Percentiles rank a stretch among this genome's conserved stretches.
Evolutionary conservation across 1,140 invertebrate species (phyloP).

Genomic region (Notospermus geniculatus): DNA sequence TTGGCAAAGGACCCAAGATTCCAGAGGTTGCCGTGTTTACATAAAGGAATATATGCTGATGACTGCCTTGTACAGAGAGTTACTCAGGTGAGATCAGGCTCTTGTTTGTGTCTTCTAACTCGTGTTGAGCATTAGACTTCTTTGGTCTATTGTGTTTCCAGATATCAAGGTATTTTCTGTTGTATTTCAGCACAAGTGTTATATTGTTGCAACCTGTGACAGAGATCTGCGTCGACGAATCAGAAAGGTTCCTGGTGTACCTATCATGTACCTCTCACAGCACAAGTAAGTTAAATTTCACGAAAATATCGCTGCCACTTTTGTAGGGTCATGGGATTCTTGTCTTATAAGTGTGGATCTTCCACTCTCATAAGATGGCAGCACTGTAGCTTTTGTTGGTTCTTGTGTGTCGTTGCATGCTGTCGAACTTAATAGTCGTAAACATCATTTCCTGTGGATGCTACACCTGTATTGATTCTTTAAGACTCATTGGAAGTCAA

Average conservation of each 20-base stretch:
- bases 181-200: conserved; percentile 92
- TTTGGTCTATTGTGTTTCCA: not conserved
- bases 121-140: not conserved
- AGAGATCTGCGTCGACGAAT: conserved; percentile 95
- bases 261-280: conserved; percentile 94
- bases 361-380: too few relatives aligned
- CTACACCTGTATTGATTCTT: too few relatives aligned
- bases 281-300: conserved; percentile 68
- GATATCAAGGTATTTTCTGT: conserved; percentile 28
- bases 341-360: too few relatives aligned
- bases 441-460: too few relatives aligned
- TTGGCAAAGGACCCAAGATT: conserved; percentile 96
- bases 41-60: conserved; percentile 99
- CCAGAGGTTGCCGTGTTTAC: conserved; percentile 87
- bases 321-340: too few relatives aligned
- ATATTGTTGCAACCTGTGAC: conserved; percentile 99
- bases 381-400: too few relatives aligned
- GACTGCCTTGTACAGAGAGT: conserved; percentile 96
- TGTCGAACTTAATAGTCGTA: too few relatives aligned
- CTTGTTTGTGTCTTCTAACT: not conserved
- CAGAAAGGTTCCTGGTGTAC: conserved; percentile 97
- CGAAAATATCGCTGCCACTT: too few relatives aligned
- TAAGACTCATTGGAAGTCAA: too few relatives aligned
- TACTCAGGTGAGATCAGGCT: conserved; percentile 65
- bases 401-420: too few relatives aligned